phyloP scores from a whole-genome alignment of 64 coral and sea anemone species.

The Montipora cactus region DNA sequence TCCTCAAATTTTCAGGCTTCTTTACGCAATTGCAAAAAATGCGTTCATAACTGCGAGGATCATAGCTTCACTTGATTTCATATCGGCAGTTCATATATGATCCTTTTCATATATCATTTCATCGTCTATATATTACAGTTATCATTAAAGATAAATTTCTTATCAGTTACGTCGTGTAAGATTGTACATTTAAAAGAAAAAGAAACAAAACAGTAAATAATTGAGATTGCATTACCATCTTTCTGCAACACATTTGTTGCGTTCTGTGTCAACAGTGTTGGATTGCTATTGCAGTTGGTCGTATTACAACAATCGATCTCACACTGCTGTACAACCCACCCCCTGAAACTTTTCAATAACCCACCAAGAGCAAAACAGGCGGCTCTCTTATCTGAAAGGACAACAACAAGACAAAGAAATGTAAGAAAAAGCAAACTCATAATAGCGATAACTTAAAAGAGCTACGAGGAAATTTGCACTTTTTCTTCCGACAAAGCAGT shows the following conservation, averaged over 20 bases:
- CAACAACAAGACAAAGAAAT: not conserved
- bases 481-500: too few species aligned
- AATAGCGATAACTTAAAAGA: not conserved
- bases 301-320: not conserved
- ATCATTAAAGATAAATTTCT: too few species aligned
- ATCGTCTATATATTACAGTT: too few species aligned
- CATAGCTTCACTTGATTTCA: too few species aligned
- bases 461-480: too few species aligned
- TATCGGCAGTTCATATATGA: too few species aligned
- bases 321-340: not conserved
- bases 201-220: not conserved
- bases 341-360: not conserved
- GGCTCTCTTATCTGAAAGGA: not conserved
- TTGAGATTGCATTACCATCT: not conserved
- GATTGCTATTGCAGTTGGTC: not conserved
- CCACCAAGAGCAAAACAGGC: not conserved
- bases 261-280: not conserved
- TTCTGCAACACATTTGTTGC: not conserved
- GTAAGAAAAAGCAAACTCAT: not conserved
- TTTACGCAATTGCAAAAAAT: too few species aligned
- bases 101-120: too few species aligned
- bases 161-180: too few species aligned
- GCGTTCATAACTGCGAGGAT: too few species aligned
- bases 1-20: too few species aligned
- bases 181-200: not conserved